Base-by-base conservation (phyloP, 2,113 vertebrate genomes). In the Notarius lentiginosus region DNA sequence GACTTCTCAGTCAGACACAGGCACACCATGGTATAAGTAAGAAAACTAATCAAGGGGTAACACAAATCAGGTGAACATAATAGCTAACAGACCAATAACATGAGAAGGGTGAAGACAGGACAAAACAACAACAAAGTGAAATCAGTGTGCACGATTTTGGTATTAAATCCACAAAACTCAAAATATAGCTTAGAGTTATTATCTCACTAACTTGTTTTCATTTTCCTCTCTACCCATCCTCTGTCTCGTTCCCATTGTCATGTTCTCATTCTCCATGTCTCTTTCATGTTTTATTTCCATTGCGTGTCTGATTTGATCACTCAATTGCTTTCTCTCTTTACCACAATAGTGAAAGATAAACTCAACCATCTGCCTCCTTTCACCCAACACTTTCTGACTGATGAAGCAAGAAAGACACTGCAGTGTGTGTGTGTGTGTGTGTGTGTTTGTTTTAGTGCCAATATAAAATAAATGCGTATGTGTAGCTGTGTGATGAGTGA, bases 311-410 rank as follows among this genome's bases (percentile, higher is more conserved):
- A 73, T 90, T 60, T 79, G 68, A 86, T 88, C 82, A 60, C 18
- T 83, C 66, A 85, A 7, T 63, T 63, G 56, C 47, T 77, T 77
- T 56, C 77, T 22, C 55, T 34, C 60, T 85, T 80, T 70, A 20
- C 63, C n/a, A 30, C 68, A 87, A 66, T 83, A 79, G 75, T 88
- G 88, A 89, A 89, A 87, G 90, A 89, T 88, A 81, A 61, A 66
- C 58, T 24, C 85, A 85, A 91, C 89, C 87, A 90, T 92, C 85
- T 88, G 79, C 41, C 53, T n/a, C 65, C 53, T 68, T 15, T 82
- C 80, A 47, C 77, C 66, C 24, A 18, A 24, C 41, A 49, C 60
- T 88, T 84, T 55, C 79, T 84, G 88, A 90, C 82, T 89, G 89
- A 91, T 84, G 89, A 79, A 90, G 80, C 47, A 49, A 49, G 60